These are phyloP conservation scores for Procambarus virginalis DNA, from an alignment of 1,140 invertebrate genomes.

Conservation along the genomic window DNA sequence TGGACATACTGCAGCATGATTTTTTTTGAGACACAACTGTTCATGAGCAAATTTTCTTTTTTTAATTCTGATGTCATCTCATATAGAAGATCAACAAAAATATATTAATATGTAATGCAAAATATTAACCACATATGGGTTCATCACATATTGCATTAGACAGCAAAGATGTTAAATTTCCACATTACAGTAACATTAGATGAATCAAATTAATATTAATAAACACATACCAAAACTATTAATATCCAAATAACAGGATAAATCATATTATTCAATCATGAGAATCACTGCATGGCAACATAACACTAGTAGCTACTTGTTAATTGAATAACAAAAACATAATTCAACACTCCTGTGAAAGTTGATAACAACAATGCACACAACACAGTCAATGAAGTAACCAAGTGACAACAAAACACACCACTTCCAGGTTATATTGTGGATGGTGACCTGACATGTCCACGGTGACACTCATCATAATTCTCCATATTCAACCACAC, in stretches of 20 bases:
- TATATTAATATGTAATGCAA: too few relatives aligned
- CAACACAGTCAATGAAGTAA: not conserved
- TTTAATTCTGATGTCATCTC: too few relatives aligned
- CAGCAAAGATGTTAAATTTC: not conserved
- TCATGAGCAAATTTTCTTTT: too few relatives aligned
- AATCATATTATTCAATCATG: not conserved
- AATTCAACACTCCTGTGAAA: not conserved
- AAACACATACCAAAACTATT: not conserved
- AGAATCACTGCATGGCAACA: not conserved
- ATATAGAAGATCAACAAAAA: too few relatives aligned
- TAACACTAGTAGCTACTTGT: not conserved
- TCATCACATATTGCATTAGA: too few relatives aligned
- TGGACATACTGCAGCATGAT: too few relatives aligned
- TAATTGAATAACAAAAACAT: not conserved
- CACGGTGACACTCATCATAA: not conserved
- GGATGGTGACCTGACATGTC: not conserved
- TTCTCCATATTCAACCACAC: not conserved
- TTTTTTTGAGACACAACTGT: too few relatives aligned
- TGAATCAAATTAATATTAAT: not conserved
- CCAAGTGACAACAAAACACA: not conserved
- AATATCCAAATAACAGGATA: too few relatives aligned
- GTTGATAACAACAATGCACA: not conserved
- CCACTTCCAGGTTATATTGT: not conserved
- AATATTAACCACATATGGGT: too few relatives aligned
- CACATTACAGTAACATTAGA: not conserved